Evolutionary conservation across 2,888 invertebrate species (phyloP).

Genomic region (Cryptocheilus praepositus): DNA sequence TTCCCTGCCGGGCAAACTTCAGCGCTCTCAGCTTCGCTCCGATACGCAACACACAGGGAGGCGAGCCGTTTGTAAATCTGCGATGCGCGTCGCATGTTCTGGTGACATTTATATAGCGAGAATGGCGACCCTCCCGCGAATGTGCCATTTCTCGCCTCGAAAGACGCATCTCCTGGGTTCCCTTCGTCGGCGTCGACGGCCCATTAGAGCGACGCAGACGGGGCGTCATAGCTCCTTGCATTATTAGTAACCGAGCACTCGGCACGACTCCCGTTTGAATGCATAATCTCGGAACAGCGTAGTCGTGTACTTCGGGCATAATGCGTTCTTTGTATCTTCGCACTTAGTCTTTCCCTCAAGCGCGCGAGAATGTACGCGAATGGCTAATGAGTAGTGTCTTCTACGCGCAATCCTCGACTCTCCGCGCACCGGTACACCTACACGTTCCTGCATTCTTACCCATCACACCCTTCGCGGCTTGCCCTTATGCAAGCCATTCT

Average conservation of each 20-base stretch:
- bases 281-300: slow-evolving; percentile 52
- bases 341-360: slow-evolving; percentile 13
- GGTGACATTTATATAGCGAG: neutral
- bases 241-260: slow-evolving; percentile 44
- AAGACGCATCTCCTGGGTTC: slow-evolving; percentile 23
- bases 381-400: slow-evolving; percentile 25
- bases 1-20: too few species aligned
- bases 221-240: slow-evolving; percentile 34
- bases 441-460: neutral
- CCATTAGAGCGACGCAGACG: slow-evolving; percentile 43
- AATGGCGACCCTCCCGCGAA: slow-evolving; percentile 1
- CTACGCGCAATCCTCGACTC: neutral
- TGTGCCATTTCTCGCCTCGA: slow-evolving; percentile 11
- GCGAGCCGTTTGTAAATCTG: too few species aligned
- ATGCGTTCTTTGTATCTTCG: slow-evolving; percentile 45
- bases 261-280: slow-evolving; percentile 47
- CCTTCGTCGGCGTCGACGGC: slow-evolving; percentile 32
- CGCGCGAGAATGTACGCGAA: neutral
- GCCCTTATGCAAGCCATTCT: too few species aligned
- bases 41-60: too few species aligned
- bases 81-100: too few species aligned
- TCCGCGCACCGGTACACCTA: neutral
- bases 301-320: slow-evolving; percentile 35
- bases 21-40: too few species aligned
- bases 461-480: too few species aligned